Conservation (phyloP, 1,140 invertebrate species). For the Platyscapa corneri region DNA sequence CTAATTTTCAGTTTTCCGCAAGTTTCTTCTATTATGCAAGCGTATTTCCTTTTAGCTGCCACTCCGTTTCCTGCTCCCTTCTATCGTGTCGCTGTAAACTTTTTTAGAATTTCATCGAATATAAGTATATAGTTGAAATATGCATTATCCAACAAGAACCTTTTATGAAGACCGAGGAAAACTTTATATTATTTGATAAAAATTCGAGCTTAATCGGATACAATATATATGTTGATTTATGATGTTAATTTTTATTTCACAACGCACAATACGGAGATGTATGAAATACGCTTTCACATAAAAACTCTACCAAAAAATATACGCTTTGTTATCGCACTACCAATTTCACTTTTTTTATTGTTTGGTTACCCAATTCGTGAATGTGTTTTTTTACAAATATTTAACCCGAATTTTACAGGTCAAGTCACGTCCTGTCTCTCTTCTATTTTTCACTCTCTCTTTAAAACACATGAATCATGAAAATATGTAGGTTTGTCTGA, state of each 20-base stretch:
- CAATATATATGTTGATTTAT: slow-evolving; percentile 1
- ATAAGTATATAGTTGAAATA: too few species aligned
- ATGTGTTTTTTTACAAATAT: not conserved
- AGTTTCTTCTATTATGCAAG: too few species aligned
- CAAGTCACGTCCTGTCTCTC: not conserved
- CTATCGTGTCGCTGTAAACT: too few species aligned
- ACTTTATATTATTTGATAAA: not conserved
- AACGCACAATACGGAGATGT: not conserved
- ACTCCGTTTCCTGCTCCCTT: too few species aligned
- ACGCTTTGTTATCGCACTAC: not conserved
- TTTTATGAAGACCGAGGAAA: not conserved
- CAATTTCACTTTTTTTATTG: slow-evolving; percentile 15
- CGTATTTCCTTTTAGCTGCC: too few species aligned
- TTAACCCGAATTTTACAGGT: slow-evolving; percentile 6
- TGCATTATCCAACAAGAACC: not conserved
- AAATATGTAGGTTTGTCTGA: slow-evolving; percentile 54
- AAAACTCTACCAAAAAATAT: slow-evolving; percentile 15
- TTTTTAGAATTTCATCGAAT: too few species aligned
- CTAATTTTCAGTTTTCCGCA: too few species aligned
- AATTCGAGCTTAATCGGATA: not conserved
- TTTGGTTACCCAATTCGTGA: not conserved
- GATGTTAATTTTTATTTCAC: slow-evolving; percentile 1
- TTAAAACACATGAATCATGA: slow-evolving; percentile 55
- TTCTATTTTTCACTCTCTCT: not conserved
- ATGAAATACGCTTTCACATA: not conserved